Percentiles rank a stretch among this genome's conserved stretches.
phyloP scores from a whole-genome alignment of 2,113 vertebrate genomes.

The Cinclus mexicanus region DNA sequence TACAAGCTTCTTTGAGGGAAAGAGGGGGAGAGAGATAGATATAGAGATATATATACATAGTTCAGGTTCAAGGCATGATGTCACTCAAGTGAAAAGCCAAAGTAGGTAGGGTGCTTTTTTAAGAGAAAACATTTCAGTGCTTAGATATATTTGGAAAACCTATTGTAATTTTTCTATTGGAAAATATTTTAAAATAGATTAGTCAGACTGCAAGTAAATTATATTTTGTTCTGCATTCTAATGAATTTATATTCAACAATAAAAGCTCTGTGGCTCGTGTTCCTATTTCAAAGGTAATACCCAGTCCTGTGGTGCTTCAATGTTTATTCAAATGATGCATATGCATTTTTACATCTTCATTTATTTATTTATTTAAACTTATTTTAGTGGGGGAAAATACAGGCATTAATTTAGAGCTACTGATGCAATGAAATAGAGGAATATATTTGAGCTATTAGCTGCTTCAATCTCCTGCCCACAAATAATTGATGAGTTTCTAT shows the following conservation, averaged over 20 bases:
- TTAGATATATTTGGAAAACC: conserved; percentile 52
- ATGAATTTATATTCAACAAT: not conserved
- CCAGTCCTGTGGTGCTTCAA: conserved; percentile 55
- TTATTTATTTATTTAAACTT: conserved; percentile 72
- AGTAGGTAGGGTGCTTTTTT: conserved; percentile 34
- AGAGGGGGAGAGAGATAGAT: not conserved
- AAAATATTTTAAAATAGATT: conserved; percentile 52
- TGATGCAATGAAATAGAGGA: conserved; percentile 84
- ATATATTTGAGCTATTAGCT: conserved; percentile 87
- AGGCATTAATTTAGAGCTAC: conserved; percentile 82
- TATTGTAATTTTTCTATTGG: conserved; percentile 21
- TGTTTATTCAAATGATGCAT: conserved; percentile 70
- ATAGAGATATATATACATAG: conserved; percentile 26
- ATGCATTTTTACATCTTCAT: conserved; percentile 69
- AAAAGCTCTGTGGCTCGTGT: conserved; percentile 29
- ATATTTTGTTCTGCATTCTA: conserved; percentile 17
- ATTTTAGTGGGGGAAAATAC: conserved; percentile 69
- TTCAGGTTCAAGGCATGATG: conserved; percentile 65
- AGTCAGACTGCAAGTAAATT: conserved; percentile 10
- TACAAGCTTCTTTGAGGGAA: conserved; percentile 54
- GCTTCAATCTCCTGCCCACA: conserved; percentile 86
- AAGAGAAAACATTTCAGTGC: conserved; percentile 35
- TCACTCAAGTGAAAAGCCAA: conserved; percentile 61
- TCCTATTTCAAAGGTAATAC: conserved; percentile 36
- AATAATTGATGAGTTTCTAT: conserved; percentile 90